Evolutionary conservation across 1,140 invertebrate species (phyloP), one percentile per base, ranked within the genome.

Genomic region (Neuroterus valhalla): DNA sequence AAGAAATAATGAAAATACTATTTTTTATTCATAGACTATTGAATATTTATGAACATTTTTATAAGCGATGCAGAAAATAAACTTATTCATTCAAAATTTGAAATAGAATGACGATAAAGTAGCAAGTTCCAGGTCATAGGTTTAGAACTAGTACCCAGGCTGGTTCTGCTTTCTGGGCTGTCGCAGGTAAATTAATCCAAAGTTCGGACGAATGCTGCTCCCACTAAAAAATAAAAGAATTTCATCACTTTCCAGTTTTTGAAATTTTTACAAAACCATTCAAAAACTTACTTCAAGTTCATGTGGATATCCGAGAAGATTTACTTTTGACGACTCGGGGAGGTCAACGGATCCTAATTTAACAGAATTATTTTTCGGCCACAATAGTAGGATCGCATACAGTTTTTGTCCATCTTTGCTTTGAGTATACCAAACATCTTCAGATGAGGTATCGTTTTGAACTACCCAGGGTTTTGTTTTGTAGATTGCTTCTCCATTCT

Each of bases 401-500:
- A 95, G 87, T 0, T 93, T 93, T 14, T 78, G 81, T n/a, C 86
- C 71, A 19, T 80, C 80, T 72, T 76, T 84, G 12, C 85, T 91
- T 46, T 91, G 89, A 0, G 95, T 96, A 80, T 96, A 96, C 96
- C 95, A 96, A 26, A 97, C 93, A 80, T 92, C 88, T 1, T 81
- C 72, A n/a, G 93, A 94, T 0, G 92, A 17, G 0, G 94, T 94
- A 84, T 98, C 97, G 84, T 98, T 98, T 88, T 97, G 97, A 80
- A 91, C 88, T 44, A 86, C 90, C 94, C 95, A 97, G 0, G 96
- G 95, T 38, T 89, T 91, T 0, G 93, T 94, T n/a, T 90, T 90
- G 83, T 97, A 99, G 82, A 99, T 96, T 0, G 96, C 96, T 86
- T 98, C 95, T 3, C 96, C 97, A 85, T 98, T 98, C 2, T 95